Evolutionary conservation across 2,113 vertebrate species (phyloP).

Genomic region (Nibea coibor): DNA sequence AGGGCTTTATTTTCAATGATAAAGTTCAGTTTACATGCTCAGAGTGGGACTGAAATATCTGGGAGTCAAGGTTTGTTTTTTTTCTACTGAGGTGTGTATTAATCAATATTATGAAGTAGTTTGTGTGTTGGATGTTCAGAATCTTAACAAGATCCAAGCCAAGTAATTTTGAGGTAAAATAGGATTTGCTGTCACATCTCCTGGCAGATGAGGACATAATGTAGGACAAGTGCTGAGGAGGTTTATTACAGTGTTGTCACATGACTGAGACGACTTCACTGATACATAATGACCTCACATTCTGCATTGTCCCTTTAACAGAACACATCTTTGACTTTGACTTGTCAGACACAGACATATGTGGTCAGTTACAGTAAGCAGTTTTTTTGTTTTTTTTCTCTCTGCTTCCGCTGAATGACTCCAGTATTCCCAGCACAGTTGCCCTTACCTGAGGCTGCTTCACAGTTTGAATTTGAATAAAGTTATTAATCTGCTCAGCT

Average conservation of each 20-base stretch:
- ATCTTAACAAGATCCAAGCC: too few relatives aligned
- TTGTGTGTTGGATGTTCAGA: not conserved
- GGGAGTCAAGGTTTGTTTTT: not conserved
- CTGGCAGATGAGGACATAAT: not conserved
- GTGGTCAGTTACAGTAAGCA: too few relatives aligned
- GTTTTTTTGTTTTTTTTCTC: not conserved
- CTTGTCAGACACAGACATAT: not conserved
- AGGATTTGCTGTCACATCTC: not conserved
- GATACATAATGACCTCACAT: not conserved
- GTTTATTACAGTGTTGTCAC: too few relatives aligned
- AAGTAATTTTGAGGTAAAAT: too few relatives aligned
- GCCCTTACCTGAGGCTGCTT: slow-evolving; percentile 35
- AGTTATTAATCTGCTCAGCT: too few relatives aligned
- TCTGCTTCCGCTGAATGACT: not conserved
- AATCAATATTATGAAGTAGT: slow-evolving; percentile 17
- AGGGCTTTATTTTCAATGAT: not conserved
- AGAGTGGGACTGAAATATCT: slow-evolving; percentile 3
- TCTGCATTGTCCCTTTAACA: not conserved
- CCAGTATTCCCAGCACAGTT: not conserved
- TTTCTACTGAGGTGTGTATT: not conserved
- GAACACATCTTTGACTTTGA: not conserved
- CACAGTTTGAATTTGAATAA: not conserved
- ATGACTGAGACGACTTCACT: too few relatives aligned
- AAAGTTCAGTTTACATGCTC: not conserved
- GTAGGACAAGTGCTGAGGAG: not conserved